Evolutionary conservation across 1,140 invertebrate genomes (phyloP), one percentile per base, ranked within the genome.

Genomic region (Lethocerus indicus): DNA sequence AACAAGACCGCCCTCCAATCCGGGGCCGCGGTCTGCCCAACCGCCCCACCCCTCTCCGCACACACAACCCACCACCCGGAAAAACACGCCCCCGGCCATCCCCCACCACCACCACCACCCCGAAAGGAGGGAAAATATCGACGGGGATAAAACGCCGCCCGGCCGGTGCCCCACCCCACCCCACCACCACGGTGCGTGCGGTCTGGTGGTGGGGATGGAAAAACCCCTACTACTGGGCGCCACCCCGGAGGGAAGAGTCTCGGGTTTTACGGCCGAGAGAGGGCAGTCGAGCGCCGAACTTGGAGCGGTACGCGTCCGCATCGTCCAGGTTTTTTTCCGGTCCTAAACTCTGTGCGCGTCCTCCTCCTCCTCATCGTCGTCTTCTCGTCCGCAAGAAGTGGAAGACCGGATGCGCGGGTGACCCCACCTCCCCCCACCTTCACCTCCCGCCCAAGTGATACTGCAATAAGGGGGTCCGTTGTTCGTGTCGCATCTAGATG

Each of bases 401-500:
- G 23, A 40, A 43, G 13, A 4, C 14, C 18, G 7, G 18, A 21
- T 24, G 25, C 44, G 28, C 29, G 24, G 25, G 20, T 36, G 24
- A 16, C 32, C n/a, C 24, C 26, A 36, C 13, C 24, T 47, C 7
- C 21, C 3, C 26, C 9, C 24, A 37, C 18, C 29, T 1, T 2
- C 32, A 27, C 26, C 45, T 21, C 46, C 14, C 16, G 24, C 5
- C 16, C 23, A 18, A 13, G 21, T 20, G 18, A 37, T 27, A 16
- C n/a, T 14, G 21, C 23, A n/a, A 29, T 43, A 9, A 27, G 21
- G 18, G 32, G 16, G 24, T 21, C 9, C n/a, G 54, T 42, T 24
- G 43, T 23, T 23, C 25, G 42, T 14, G 16, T 24, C 16, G 37
- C 12, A 27, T 23, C 45, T 47, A 4, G 45, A 74, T 72, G 72